Percentiles rank a stretch among this genome's conserved stretches.
These are phyloP conservation scores for Rhogogaster chlorosoma DNA, from an alignment of 2,888 invertebrate species.

Conservation along the genomic window DNA sequence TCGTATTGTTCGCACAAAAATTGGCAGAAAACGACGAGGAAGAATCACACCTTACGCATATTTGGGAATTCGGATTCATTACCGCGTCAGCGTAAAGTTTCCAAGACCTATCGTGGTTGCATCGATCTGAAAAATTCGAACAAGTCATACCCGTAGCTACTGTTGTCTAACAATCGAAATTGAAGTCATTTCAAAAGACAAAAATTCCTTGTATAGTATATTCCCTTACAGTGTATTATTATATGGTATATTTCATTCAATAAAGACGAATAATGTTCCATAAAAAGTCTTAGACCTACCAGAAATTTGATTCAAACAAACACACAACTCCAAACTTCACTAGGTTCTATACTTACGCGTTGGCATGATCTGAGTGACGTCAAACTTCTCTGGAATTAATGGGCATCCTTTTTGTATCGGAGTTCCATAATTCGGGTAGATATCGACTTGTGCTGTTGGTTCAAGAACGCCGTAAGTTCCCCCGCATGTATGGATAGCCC, in stretches of 20 bases:
- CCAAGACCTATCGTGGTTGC: constrained; percentile 39
- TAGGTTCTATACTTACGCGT: constrained; percentile 5
- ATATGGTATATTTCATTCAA: background rate
- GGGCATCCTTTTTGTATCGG: constrained; percentile 21
- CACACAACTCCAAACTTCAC: background rate
- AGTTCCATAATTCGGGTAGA: constrained; percentile 15
- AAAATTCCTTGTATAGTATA: too few relatives aligned
- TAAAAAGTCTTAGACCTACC: background rate
- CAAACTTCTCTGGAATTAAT: background rate
- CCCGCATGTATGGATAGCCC: constrained; percentile 22
- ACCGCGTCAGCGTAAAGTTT: constrained; percentile 6
- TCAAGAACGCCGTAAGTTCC: background rate
- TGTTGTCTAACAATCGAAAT: background rate
- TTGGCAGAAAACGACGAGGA: background rate
- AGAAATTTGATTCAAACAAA: background rate
- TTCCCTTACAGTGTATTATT: background rate
- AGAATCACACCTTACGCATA: background rate
- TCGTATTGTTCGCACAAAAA: background rate
- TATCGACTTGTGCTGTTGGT: constrained; percentile 6
- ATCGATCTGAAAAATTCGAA: constrained; percentile 24
- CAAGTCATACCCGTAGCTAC: background rate
- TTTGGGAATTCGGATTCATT: background rate
- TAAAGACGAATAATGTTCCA: background rate
- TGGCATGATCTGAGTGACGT: background rate
- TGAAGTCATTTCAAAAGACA: background rate